Percentiles rank a stretch among this genome's conserved stretches.
These are phyloP conservation scores for Tachystola acroxantha DNA, from an alignment of 2,888 invertebrate genomes.

Conservation along the genomic window DNA sequence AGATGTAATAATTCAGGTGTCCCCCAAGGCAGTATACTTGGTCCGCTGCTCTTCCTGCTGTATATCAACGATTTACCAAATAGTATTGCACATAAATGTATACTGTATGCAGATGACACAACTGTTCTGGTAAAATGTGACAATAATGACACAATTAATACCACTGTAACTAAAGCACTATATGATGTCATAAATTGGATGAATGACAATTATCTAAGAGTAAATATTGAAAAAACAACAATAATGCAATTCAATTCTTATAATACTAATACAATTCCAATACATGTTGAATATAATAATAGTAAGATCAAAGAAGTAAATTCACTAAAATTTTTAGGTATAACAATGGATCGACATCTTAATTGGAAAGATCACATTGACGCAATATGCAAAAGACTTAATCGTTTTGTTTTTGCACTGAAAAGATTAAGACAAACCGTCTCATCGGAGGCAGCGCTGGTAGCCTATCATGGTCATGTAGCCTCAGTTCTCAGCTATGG, in stretches of 20 bases:
- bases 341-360: not conserved
- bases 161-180: not conserved
- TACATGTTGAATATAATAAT: not conserved
- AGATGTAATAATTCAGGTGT: not conserved
- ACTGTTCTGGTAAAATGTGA: not conserved
- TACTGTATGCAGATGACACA: not conserved
- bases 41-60: not conserved
- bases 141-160: not conserved
- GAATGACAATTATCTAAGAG: not conserved
- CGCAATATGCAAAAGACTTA: not conserved
- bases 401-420: conserved; percentile 1
- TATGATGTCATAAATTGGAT: not conserved
- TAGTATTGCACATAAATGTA: not conserved
- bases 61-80: not conserved
- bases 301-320: not conserved
- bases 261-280: not conserved
- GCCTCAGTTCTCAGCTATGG: conserved; percentile 5
- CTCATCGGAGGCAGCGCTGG: not conserved
- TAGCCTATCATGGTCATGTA: conserved; percentile 1
- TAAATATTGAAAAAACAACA: conserved; percentile 1
- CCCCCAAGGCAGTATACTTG: not conserved
- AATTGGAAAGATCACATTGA: conserved; percentile 1
- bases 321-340: conserved; percentile 1
- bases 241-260: conserved; percentile 1
- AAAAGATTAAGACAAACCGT: not conserved